Percentiles rank a stretch among this genome's conserved stretches.
Evolutionary conservation across 2,888 invertebrate genomes (phyloP).

Genomic region (Aphelenchoides bicaudatus): DNA sequence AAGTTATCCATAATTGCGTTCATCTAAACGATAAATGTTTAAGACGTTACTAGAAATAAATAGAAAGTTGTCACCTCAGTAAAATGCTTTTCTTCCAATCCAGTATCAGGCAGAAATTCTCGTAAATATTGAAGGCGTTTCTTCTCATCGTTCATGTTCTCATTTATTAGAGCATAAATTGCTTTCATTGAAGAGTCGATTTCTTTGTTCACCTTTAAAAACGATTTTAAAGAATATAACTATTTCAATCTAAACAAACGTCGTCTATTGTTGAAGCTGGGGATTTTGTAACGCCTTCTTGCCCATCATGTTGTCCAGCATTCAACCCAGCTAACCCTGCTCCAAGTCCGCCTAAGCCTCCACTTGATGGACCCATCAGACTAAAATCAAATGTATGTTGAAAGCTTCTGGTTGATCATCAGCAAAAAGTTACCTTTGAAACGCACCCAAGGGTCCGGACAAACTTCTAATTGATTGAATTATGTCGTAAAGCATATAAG

Average conservation of each 20-base stretch:
- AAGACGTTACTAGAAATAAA: background rate
- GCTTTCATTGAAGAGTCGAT: background rate
- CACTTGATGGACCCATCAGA: too few relatives aligned
- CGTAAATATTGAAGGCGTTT: slow-evolving; percentile 7
- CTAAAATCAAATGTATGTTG: too few relatives aligned
- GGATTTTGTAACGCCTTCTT: too few relatives aligned
- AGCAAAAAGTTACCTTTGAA: too few relatives aligned
- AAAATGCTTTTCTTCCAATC: slow-evolving; percentile 17
- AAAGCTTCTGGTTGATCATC: too few relatives aligned
- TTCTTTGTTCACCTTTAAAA: background rate
- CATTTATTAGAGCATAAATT: slow-evolving; percentile 2
- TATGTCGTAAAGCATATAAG: slow-evolving; percentile 7
- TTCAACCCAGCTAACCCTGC: too few relatives aligned
- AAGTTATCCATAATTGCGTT: slow-evolving; percentile 23
- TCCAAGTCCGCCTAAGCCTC: too few relatives aligned
- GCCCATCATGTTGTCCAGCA: too few relatives aligned
- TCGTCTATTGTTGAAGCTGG: too few relatives aligned
- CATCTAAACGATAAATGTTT: slow-evolving; percentile 23
- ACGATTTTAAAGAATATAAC: too few relatives aligned
- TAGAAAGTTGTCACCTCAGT: slow-evolving; percentile 25
- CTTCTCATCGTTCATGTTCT: slow-evolving; percentile 16
- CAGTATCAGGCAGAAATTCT: slow-evolving; percentile 24
- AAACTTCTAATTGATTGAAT: background rate
- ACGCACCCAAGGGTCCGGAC: background rate
- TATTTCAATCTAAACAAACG: too few relatives aligned